Base-by-base conservation (phyloP, 2,888 invertebrate genomes). In the Pseudanteris insignis region DNA sequence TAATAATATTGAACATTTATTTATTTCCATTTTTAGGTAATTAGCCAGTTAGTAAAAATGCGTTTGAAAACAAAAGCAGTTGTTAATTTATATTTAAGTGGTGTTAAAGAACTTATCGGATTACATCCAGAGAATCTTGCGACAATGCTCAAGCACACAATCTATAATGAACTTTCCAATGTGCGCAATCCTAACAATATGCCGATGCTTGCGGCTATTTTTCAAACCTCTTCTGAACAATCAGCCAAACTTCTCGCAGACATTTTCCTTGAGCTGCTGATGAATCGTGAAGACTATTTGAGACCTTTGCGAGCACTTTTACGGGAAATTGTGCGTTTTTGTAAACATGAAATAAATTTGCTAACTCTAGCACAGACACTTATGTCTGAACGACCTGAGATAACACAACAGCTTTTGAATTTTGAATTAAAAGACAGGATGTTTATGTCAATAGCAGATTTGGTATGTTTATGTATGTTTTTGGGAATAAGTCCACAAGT, bases 131-230 rank as follows among this genome's bases (percentile, higher is more conserved):
- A 92, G 13, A 92, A 96, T 74, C 81, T 96, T 44, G 87, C 89
- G 55, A 89, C 92, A 21, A 87, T 95, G 60, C 83, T 97, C 67
- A 94, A 94, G 68, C 91, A 93, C 75, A 94, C 94, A 0, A 90
- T 97, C 53, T 95, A 94, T 83, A 97, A 97, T 81, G 97, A 97
- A 83, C 82, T 97, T 66, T 94, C 96, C 0, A 90, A 91, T 73
- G 89, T 90, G 15, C 86, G 96, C 55, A 95, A 96, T 81, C 92
- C 94, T 0, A 96, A 96, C 83, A 97, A 97, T 81, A 92, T 96
- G 89, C 88, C 92, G 7, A 90, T 96, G 80, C 84, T 97, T 9
- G 90, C 89, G 1, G 91, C 92, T 6, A 89, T 96, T 81, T 92
- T 96, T 75, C 91, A 92, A 80, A 89, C 90, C 13, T 86, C 90